These are phyloP conservation scores for Chloebia gouldiae DNA, from an alignment of 2,113 vertebrate species.

Conservation along the genomic window DNA sequence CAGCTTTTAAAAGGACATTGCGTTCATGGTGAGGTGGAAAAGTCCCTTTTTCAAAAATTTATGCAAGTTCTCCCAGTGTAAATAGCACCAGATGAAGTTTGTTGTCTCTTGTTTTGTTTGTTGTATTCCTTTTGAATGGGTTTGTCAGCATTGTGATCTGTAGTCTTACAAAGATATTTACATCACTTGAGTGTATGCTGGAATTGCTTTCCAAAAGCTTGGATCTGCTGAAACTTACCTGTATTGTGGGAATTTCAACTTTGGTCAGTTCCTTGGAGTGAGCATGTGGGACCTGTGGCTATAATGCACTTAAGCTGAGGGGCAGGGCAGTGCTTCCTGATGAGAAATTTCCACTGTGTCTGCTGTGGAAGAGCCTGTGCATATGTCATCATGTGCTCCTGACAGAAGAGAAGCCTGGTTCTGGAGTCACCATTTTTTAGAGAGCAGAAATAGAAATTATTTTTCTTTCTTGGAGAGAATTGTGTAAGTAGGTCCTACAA, in stretches of 20 bases:
- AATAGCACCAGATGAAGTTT: background rate
- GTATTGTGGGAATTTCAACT: background rate
- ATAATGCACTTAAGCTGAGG: background rate
- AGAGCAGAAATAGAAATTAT: background rate
- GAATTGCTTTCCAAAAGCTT: background rate
- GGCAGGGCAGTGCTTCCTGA: background rate
- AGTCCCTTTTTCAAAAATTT: background rate
- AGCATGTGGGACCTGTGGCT: background rate
- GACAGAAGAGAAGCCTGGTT: background rate
- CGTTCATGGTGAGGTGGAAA: background rate
- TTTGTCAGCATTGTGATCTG: background rate
- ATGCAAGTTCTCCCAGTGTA: background rate
- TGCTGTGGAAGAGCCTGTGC: fast-evolving
- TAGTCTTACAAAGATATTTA: background rate
- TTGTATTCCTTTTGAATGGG: background rate
- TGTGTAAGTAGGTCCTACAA: background rate
- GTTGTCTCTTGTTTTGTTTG: background rate
- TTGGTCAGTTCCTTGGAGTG: background rate
- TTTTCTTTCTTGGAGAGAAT: background rate
- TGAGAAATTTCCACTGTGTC: background rate
- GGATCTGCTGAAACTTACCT: background rate
- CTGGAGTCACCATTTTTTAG: background rate
- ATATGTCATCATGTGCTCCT: background rate
- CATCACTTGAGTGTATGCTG: background rate
- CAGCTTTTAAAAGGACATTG: background rate